A percentile compares a stretch with the other conserved stretches of the same genome.
Conservation (phyloP, 1,140 invertebrate genomes). For the Bombus picipes region DNA sequence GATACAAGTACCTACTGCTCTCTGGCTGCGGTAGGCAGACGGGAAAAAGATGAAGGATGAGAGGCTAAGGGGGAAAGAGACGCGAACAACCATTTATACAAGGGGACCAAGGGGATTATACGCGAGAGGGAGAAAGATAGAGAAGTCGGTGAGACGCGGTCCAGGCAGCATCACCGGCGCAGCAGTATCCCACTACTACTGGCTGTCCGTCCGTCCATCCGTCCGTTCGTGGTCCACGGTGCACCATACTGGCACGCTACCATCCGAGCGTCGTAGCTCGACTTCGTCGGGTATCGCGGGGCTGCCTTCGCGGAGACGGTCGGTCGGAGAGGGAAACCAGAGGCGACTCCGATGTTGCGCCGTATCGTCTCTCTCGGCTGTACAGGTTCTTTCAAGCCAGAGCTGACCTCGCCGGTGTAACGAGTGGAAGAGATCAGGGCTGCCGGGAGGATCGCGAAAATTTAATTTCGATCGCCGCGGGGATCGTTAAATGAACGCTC, state of each 20-base stretch:
- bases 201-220: conserved; percentile 59
- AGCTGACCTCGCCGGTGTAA: conserved; percentile 40
- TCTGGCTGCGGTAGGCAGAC: conserved; percentile 34
- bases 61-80: conserved; percentile 21
- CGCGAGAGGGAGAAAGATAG: conserved; percentile 14
- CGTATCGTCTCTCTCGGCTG: not conserved
- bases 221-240: conserved; percentile 64
- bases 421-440: conserved; percentile 45
- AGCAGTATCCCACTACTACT: conserved; percentile 76
- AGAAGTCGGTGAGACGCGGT: conserved; percentile 46
- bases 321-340: conserved; percentile 1
- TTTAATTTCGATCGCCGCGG: conserved; percentile 55
- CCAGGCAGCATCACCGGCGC: conserved; percentile 57
- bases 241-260: conserved; percentile 66
- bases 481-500: conserved; percentile 31
- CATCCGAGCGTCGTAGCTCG: conserved; percentile 45
- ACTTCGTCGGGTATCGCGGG: conserved; percentile 12
- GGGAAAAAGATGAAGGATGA: conserved; percentile 50
- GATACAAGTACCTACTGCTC: conserved; percentile 11
- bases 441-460: conserved; percentile 48
- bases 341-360: conserved; percentile 11
- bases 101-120: not conserved
- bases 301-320: not conserved
- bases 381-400: conserved; percentile 58
- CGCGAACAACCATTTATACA: not conserved